Percentiles rank a stretch among this genome's conserved stretches.
Conservation (phyloP, 2,888 invertebrate genomes). For the Lasius fuliginosus region DNA sequence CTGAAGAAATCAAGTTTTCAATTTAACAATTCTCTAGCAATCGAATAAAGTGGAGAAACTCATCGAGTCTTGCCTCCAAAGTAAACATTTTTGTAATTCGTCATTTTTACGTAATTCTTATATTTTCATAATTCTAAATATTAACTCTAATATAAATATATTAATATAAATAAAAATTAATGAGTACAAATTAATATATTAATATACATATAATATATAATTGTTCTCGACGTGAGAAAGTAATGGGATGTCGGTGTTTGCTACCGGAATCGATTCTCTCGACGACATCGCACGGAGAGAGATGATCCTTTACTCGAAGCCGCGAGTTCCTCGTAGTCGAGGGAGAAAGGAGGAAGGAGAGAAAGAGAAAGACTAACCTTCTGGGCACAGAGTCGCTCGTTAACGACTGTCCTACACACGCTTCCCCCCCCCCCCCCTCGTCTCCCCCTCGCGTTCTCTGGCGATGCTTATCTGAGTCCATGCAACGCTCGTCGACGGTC, state of each 20-base stretch:
- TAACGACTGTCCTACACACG: conserved; percentile 79
- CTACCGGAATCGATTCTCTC: conserved; percentile 27
- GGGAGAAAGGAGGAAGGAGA: conserved; percentile 28
- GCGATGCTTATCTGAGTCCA: conserved; percentile 78
- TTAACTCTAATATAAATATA: too few species aligned
- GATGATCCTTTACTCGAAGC: conserved; percentile 30
- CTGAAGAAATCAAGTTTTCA: not conserved
- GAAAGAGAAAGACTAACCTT: conserved; percentile 62
- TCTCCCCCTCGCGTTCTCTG: conserved; percentile 68
- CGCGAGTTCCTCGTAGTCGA: conserved; percentile 40
- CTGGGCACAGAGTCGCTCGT: conserved; percentile 75
- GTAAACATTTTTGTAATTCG: not conserved
- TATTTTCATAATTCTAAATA: too few species aligned
- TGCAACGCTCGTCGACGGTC: conserved; percentile 60
- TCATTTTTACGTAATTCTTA: not conserved
- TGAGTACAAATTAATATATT: too few species aligned
- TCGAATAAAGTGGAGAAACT: not conserved
- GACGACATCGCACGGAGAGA: conserved; percentile 9
- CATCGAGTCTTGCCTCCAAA: not conserved
- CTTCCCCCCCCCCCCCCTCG: conserved; percentile 60
- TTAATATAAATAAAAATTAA: too few species aligned
- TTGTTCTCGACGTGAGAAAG: conserved; percentile 3
- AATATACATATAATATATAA: not conserved
- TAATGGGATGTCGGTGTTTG: not conserved
- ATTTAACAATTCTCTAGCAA: too few species aligned